A percentile compares a stretch with the other conserved stretches of the same genome.
Evolutionary conservation across 2,888 invertebrate species (phyloP).

Genomic region (Operophtera brumata): DNA sequence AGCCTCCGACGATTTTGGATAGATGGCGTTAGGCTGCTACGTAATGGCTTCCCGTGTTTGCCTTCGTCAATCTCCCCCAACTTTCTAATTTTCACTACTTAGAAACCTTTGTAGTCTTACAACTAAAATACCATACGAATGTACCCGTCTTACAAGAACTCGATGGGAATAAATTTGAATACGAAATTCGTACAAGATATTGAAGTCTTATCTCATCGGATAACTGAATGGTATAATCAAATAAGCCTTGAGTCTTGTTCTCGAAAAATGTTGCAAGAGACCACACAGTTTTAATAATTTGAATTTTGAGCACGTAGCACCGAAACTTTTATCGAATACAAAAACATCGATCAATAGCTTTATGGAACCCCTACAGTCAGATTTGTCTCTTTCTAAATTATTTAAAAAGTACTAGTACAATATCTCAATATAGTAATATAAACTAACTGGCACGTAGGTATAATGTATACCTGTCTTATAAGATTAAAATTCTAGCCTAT

Average conservation of each 20-base stretch:
- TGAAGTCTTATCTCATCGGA: slow-evolving; percentile 40
- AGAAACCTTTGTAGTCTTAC: slow-evolving; percentile 24
- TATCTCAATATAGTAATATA: not conserved
- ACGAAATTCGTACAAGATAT: slow-evolving; percentile 39
- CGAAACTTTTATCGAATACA: slow-evolving; percentile 16
- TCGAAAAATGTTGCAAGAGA: slow-evolving; percentile 23
- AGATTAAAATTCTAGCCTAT: not conserved
- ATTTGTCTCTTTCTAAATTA: not conserved
- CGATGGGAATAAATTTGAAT: slow-evolving; percentile 53
- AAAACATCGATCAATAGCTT: slow-evolving; percentile 10
- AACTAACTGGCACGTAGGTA: not conserved
- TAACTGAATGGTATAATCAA: slow-evolving; percentile 37
- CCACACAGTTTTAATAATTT: slow-evolving; percentile 23
- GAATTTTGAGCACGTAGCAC: slow-evolving; percentile 21
- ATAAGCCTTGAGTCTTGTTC: slow-evolving; percentile 22
- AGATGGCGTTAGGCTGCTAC: slow-evolving; percentile 75
- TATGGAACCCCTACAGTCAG: not conserved
- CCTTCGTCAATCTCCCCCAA: slow-evolving; percentile 36
- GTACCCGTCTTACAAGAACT: slow-evolving; percentile 41
- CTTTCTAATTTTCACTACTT: slow-evolving; percentile 40
- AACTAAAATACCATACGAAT: slow-evolving; percentile 14
- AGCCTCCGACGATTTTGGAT: slow-evolving; percentile 77
- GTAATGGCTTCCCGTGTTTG: slow-evolving; percentile 57
- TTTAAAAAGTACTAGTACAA: not conserved
- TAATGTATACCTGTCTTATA: too few relatives aligned